Evolutionary conservation across 2,797 vertebrate genomes (phyloP), one percentile per base, ranked within the genome.

Genomic region (Peromyscus eremicus): DNA sequence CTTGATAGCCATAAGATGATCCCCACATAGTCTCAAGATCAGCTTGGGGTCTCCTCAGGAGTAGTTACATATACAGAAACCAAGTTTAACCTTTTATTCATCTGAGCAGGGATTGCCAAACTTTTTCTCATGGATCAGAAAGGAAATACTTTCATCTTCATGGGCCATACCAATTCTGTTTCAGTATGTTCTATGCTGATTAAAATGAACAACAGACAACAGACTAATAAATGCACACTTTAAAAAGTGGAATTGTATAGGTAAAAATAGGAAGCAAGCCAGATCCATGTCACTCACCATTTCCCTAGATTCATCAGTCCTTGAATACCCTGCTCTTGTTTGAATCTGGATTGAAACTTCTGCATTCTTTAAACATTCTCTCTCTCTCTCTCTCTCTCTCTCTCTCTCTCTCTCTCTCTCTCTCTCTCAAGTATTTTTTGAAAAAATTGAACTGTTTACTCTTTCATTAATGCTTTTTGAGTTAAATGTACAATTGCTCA

Each of bases 401-500:
- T 57, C 76, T 43, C 10, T 21, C 73, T 64, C 2, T 73, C 13
- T 90, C 75, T 16, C 34, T 60, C 80, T 71, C 40, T 85, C 46
- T 79, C 13, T 8, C 46, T 55, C 8, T n/a, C 27, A 73, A 9
- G 17, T 14, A 9, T n/a, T 84, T 95, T 70, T 68, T 52, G 46
- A 5, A 29, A 66, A 84, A 94, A 80, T 37, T 1, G 27, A 87
- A 90, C 87, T 96, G 89, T 96, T 96, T 97, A 90, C 68, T 88
- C 43, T 94, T 89, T 87, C n/a, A 83, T 87, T 91, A 97, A 95
- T 94, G 83, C 92, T 94, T 95, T 97, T 95, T 79, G 80, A 95
- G 52, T 97, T 96, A 96, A 94, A 95, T 90, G 86, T 52, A 52
- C 86, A 97, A 92, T 98, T 96, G 95, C 77, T 95, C 95, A 97